phyloP scores from a whole-genome alignment of 2,888 invertebrate genomes.

The Plemyria rubiginata region DNA sequence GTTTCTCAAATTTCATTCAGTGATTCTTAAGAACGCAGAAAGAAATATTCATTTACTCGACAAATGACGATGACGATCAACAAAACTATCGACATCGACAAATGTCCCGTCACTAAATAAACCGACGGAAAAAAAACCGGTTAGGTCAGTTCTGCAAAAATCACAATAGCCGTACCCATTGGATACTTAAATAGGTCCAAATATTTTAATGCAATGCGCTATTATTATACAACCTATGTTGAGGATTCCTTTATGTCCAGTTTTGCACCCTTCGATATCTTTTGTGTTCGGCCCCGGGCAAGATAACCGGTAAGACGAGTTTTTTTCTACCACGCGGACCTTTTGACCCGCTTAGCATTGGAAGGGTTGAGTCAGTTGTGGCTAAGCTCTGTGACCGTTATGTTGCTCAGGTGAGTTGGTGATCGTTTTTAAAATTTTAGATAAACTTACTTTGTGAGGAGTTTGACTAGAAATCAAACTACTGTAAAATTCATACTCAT shows the following conservation, averaged over 20 bases:
- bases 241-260: slow-evolving; percentile 78
- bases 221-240: slow-evolving; percentile 67
- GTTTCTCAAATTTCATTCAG: too few species aligned
- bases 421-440: slow-evolving; percentile 18
- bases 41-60: background rate
- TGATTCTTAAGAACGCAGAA: too few species aligned
- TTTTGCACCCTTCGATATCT: slow-evolving; percentile 70
- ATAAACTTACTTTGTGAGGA: too few species aligned
- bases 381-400: slow-evolving; percentile 62
- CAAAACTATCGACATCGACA: slow-evolving; percentile 41
- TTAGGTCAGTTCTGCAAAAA: slow-evolving; percentile 79
- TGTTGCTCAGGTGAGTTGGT: slow-evolving; percentile 39
- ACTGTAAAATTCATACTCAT: too few species aligned
- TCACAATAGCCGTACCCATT: slow-evolving; percentile 76
- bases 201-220: slow-evolving; percentile 78
- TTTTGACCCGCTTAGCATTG: slow-evolving; percentile 64
- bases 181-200: slow-evolving; percentile 85
- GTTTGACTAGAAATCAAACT: too few species aligned
- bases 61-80: background rate
- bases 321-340: slow-evolving; percentile 38
- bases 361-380: slow-evolving; percentile 76
- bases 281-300: slow-evolving; percentile 65
- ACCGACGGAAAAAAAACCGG: slow-evolving; percentile 69
- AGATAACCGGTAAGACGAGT: slow-evolving; percentile 85
- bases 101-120: slow-evolving; percentile 44